Base-by-base conservation (phyloP, 92 coral and sea anemone species). In the Anthopleura xanthogrammica region DNA sequence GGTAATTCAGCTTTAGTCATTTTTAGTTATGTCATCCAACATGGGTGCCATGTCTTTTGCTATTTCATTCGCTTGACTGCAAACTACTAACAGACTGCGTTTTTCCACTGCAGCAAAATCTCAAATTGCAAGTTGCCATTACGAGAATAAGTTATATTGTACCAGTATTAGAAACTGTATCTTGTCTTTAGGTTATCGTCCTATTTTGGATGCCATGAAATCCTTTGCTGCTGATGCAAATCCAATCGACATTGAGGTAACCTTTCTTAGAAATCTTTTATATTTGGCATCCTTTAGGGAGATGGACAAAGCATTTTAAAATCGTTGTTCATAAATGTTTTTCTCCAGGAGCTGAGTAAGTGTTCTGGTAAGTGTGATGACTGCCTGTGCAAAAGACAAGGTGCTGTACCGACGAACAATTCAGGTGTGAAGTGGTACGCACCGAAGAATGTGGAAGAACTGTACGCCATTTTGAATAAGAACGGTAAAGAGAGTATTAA, bases 131-230 rank as follows among this genome's bases (percentile, higher is more conserved):
- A 29, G 36, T 29, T 29, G 36, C 36, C 8, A 4, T 43, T 43
- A 4, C 50, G 50, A 43, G 50, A 43, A 43, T 7, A 4, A 7
- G 8, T 43, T 43, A 43, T 43, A 43, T 43, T 4, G 5, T 46
- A 5, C 9, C 50, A 46, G 50, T 9, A 46, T 46, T 46, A 46
- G 50, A 46, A 46, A 46, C 7, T 62, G n/a, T 62, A 7, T 68
- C 40, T 75, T 24, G 11, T 84, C 19, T 36, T 76, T 75, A 92
- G 95, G 95, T 9, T 92, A 86, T 75, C 92, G 95, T 36, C 90
- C 95, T 41, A 92, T 92, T 81, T 88, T 92, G 80, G 92, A 92
- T 86, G 92, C 95, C 4, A 92, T 92, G 95, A 92, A 92, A 71
- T 82, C 95, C 40, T 92, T 92, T 86, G 95, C 95, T 50, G 87